phyloP scores from a whole-genome alignment of 2,797 vertebrate species.

The Sebastes minor region DNA sequence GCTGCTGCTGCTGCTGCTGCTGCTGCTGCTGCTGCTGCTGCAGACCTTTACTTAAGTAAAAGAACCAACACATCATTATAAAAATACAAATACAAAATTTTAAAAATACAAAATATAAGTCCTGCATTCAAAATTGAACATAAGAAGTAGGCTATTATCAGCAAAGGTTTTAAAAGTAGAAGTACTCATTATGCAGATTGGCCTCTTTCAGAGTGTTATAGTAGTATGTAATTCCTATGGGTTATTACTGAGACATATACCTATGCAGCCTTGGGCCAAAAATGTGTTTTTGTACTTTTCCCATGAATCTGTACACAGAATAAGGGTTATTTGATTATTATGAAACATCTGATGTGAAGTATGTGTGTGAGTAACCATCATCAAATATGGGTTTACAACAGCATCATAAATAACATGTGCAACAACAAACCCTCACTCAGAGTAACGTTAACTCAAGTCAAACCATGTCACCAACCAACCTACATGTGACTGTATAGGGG shows the following conservation, averaged over 20 bases:
- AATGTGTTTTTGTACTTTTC: rapidly evolving
- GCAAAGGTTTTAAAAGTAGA: not conserved
- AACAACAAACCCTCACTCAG: not conserved
- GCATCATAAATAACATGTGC: not conserved
- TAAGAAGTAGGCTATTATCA: not conserved
- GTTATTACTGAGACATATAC: not conserved
- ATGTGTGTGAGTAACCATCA: not conserved
- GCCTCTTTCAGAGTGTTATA: not conserved
- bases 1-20: not conserved
- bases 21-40: not conserved
- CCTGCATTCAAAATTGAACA: not conserved
- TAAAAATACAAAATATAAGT: not conserved
- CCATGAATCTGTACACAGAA: too few relatives aligned
- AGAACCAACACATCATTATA: not conserved
- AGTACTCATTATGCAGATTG: not conserved
- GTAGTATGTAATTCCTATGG: not conserved
- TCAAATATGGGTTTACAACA: not conserved
- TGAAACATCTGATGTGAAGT: not conserved
- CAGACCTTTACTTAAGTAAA: not conserved
- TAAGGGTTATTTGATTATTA: rapidly evolving
- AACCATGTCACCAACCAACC: too few relatives aligned
- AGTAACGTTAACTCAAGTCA: not conserved
- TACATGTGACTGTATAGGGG: too few relatives aligned
- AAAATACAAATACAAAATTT: not conserved
- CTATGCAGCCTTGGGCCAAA: not conserved